Evolutionary conservation across 2,113 vertebrate species (phyloP).

Genomic region (Acrocephalus arundinaceus): DNA sequence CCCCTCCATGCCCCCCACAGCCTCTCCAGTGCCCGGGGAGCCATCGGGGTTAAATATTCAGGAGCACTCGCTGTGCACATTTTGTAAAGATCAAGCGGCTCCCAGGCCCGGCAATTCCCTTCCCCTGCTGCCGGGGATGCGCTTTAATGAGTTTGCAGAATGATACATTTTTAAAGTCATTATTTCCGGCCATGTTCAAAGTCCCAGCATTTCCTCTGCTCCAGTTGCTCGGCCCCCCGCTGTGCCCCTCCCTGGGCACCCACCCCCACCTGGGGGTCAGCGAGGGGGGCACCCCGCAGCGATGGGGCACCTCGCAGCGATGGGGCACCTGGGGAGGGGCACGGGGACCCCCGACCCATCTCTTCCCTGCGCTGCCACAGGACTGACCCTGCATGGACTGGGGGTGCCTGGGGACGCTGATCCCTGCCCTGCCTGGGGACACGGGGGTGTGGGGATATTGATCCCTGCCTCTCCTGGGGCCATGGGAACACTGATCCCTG

Average conservation of each 20-base stretch:
- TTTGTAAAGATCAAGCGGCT: constrained; percentile 41
- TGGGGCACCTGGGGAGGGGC: rapidly evolving
- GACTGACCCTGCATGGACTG: background rate
- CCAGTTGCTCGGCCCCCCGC: background rate
- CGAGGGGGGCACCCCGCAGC: background rate
- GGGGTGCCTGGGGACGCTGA: background rate
- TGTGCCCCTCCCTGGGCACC: background rate
- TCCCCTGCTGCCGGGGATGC: background rate
- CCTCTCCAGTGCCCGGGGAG: background rate
- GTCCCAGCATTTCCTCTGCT: constrained; percentile 4
- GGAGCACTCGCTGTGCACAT: background rate
- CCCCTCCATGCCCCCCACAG: rapidly evolving
- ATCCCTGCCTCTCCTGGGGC: too few relatives aligned
- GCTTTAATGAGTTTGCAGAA: background rate
- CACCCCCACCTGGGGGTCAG: rapidly evolving
- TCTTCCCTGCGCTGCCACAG: background rate
- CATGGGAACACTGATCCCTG: background rate
- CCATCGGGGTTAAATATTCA: background rate
- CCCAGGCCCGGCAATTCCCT: background rate
- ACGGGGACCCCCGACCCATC: too few relatives aligned
- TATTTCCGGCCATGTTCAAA: constrained; percentile 16
- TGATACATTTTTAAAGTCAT: constrained; percentile 60
- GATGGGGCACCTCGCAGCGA: rapidly evolving
- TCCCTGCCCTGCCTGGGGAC: background rate
- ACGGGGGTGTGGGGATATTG: background rate